Evolutionary conservation across 2,797 vertebrate species (phyloP).

Genomic region (Toxotes lorentzi): DNA sequence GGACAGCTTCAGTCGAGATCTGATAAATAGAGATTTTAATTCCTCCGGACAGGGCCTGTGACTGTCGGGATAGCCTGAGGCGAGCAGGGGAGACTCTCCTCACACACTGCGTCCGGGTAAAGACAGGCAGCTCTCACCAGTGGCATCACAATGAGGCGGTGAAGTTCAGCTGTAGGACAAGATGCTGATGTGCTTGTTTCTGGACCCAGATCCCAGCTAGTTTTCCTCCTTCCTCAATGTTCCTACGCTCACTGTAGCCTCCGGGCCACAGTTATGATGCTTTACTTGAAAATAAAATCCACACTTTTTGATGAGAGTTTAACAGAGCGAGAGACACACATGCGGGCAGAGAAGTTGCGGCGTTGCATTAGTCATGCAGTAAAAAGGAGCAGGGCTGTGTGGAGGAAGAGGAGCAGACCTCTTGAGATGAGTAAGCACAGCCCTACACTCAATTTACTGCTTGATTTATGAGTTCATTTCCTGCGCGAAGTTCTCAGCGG

Average conservation of each 20-base stretch:
- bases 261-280: conserved; percentile 40
- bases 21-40: conserved; percentile 76
- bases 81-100: conserved; percentile 45
- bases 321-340: conserved; percentile 32
- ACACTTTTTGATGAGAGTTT: conserved; percentile 56
- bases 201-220: not conserved
- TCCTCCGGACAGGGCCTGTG: conserved; percentile 66
- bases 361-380: conserved; percentile 75
- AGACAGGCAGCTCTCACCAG: conserved; percentile 59
- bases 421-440: conserved; percentile 81
- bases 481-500: conserved; percentile 72
- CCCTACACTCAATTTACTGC: conserved; percentile 80
- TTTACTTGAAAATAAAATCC: conserved; percentile 55
- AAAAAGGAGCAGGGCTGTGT: conserved; percentile 68
- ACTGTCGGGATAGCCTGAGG: conserved; percentile 68
- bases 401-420: conserved; percentile 79
- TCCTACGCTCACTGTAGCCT: conserved; percentile 37
- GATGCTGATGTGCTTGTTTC: conserved; percentile 8
- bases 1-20: conserved; percentile 45
- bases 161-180: conserved; percentile 71
- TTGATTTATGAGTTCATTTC: conserved; percentile 85
- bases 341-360: conserved; percentile 53
- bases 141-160: conserved; percentile 66
- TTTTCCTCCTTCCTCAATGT: not conserved
- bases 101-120: conserved; percentile 36